Percentiles rank a stretch among this genome's conserved stretches.
phyloP scores from a whole-genome alignment of 2,113 vertebrate genomes.

The Istiophorus platypterus region DNA sequence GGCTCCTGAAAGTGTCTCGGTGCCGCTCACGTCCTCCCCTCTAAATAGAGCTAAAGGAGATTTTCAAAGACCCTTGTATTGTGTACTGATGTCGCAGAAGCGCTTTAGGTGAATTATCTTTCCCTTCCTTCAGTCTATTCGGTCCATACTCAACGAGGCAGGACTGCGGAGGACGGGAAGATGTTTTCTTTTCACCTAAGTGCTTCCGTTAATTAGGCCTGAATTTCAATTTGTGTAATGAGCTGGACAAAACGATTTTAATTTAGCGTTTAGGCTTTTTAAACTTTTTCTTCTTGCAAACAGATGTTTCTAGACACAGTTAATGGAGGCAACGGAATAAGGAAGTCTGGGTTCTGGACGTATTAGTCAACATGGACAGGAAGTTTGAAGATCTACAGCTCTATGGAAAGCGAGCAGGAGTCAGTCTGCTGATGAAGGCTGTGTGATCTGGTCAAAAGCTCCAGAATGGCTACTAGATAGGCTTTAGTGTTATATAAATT shows the following conservation, averaged over 20 bases:
- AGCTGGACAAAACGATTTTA: slow-evolving; percentile 12
- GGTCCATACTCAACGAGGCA: no score
- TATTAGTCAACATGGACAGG: no score
- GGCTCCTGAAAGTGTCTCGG: not conserved
- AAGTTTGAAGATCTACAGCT: no score
- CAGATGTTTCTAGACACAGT: not conserved
- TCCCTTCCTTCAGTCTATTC: no score
- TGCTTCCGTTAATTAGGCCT: slow-evolving; percentile 30
- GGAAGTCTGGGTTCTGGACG: no score
- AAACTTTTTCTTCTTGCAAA: no score
- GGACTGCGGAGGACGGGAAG: not conserved
- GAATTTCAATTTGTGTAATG: slow-evolving; percentile 18
- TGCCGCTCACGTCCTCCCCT: not conserved
- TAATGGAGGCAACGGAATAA: not conserved
- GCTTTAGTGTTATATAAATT: no score
- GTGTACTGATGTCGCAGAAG: slow-evolving; percentile 5
- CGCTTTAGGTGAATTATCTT: slow-evolving; percentile 6
- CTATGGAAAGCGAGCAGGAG: no score
- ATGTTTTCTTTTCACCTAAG: slow-evolving; percentile 28
- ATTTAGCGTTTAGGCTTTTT: not conserved
- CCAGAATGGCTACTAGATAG: no score
- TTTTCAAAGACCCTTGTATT: not conserved
- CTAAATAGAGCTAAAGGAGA: not conserved
- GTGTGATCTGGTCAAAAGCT: no score
- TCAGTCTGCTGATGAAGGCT: no score